Conservation (phyloP, 1,140 invertebrate species). For the Aethina tumida region DNA sequence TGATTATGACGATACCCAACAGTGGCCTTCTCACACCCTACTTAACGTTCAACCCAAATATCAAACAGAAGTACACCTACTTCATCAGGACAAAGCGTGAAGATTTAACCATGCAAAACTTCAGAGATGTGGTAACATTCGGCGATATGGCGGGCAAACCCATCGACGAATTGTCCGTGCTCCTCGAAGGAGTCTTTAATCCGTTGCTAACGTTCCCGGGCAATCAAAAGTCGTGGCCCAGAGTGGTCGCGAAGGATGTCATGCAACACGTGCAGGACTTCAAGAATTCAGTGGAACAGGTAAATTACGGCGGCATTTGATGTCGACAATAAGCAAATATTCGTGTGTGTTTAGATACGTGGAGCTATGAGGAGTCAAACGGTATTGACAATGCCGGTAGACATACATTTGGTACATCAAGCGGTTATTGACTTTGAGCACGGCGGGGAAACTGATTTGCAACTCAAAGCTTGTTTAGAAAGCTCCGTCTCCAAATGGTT, state of each 20-base stretch:
- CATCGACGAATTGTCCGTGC: constrained; percentile 64
- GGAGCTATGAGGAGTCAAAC: constrained; percentile 47
- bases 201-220: constrained; percentile 58
- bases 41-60: constrained; percentile 27
- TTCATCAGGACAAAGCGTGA: constrained; percentile 51
- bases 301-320: constrained; percentile 24
- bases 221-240: constrained; percentile 67
- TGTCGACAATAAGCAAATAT: background rate
- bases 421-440: constrained; percentile 44
- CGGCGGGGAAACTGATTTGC: constrained; percentile 48
- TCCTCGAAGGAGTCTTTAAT: constrained; percentile 68
- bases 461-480: constrained; percentile 60
- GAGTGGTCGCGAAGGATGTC: constrained; percentile 64
- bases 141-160: constrained; percentile 72
- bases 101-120: constrained; percentile 45
- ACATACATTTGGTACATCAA: constrained; percentile 55
- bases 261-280: constrained; percentile 63
- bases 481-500: constrained; percentile 76
- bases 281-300: constrained; percentile 64
- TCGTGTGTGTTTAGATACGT: constrained; percentile 37
- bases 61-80: constrained; percentile 51
- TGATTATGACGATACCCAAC: constrained; percentile 44
- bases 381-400: constrained; percentile 67
- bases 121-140: constrained; percentile 52
- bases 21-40: constrained; percentile 37